These are phyloP conservation scores for Xanthia togata DNA, from an alignment of 2,888 invertebrate species.

Conservation along the genomic window DNA sequence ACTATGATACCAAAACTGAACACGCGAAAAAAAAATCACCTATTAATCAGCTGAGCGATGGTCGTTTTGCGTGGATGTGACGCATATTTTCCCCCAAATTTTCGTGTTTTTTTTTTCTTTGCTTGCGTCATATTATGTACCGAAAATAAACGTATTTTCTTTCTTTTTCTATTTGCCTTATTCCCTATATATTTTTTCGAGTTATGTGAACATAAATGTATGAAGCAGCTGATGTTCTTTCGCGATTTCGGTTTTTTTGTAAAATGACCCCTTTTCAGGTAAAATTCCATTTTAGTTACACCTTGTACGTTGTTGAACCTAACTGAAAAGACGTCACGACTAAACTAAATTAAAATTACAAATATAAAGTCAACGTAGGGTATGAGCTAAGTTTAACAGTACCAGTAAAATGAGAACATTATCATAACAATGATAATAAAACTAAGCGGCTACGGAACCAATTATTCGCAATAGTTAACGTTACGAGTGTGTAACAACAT, in stretches of 20 bases:
- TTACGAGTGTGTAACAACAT: conserved; percentile 59
- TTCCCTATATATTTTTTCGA: no score
- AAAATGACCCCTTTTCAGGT: neutral
- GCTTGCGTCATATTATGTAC: no score
- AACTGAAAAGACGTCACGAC: neutral
- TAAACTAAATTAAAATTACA: neutral
- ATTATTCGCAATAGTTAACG: conserved; percentile 43
- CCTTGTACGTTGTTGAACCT: neutral
- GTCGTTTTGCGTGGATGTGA: no score
- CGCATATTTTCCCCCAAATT: no score
- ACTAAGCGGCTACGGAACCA: conserved; percentile 29
- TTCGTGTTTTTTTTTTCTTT: no score
- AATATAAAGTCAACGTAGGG: neutral
- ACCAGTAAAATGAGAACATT: conserved; percentile 12
- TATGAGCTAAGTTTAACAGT: neutral
- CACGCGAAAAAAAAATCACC: no score
- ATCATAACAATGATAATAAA: conserved; percentile 44
- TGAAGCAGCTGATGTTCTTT: no score
- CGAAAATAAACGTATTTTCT: no score
- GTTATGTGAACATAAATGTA: neutral
- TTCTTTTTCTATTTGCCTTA: no score
- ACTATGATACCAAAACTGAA: neutral
- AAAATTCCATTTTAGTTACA: neutral
- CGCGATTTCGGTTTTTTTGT: no score
- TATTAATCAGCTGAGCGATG: no score